Percentiles rank a stretch among this genome's conserved stretches.
Conservation (phyloP, 2,113 vertebrate species). For the rabbit (Oryctolagus cuniculus) region DNA sequence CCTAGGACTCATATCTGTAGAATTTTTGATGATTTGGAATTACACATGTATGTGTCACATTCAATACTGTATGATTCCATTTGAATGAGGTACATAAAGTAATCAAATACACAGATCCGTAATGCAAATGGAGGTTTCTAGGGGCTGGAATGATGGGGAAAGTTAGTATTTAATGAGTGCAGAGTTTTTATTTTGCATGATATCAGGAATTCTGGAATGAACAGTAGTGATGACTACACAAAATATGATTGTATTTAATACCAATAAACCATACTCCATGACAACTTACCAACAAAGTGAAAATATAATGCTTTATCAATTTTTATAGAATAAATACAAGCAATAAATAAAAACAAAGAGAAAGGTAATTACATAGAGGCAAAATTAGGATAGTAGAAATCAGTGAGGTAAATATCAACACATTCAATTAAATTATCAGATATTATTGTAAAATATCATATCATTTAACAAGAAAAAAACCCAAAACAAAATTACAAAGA, state of each 20-base stretch:
- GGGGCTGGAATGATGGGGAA: rapidly evolving
- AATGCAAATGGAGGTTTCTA: not conserved
- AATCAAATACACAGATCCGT: not conserved
- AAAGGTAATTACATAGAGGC: not conserved
- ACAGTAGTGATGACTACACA: not conserved
- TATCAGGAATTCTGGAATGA: not conserved
- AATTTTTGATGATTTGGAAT: not conserved
- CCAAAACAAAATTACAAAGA: not conserved
- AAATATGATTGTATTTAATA: not conserved
- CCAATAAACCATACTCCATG: not conserved
- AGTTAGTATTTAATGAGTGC: not conserved
- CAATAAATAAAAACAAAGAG: not conserved
- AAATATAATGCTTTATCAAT: constrained; percentile 13
- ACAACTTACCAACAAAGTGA: not conserved
- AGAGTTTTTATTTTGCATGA: not conserved
- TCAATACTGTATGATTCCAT: not conserved
- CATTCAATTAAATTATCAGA: not conserved
- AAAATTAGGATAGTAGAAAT: constrained; percentile 17
- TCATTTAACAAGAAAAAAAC: not conserved
- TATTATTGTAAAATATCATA: not conserved
- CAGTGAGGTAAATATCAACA: not conserved
- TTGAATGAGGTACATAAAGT: not conserved
- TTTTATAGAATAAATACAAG: not conserved
- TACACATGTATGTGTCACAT: not conserved
- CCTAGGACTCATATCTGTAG: not conserved